phyloP scores from a whole-genome alignment of 1,140 invertebrate species.

The Drosophila parabipectinata region DNA sequence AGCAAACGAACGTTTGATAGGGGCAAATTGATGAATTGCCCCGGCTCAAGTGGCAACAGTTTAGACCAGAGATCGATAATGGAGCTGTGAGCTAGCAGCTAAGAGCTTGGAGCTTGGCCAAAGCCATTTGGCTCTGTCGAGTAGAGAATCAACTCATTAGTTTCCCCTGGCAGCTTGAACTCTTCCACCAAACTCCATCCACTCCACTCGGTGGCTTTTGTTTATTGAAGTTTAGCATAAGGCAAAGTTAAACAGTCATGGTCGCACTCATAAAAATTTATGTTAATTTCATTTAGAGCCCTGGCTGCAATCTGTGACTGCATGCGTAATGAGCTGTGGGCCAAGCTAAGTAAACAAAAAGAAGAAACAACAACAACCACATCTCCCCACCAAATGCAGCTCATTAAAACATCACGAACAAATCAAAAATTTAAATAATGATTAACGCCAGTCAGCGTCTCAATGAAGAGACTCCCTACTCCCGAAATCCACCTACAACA shows the following conservation, averaged over 20 bases:
- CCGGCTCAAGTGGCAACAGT: constrained; percentile 75
- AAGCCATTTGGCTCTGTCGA: constrained; percentile 2
- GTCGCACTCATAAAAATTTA: constrained; percentile 70
- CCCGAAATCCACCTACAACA: constrained; percentile 46
- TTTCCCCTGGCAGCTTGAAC: constrained; percentile 11
- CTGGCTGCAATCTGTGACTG: constrained; percentile 64
- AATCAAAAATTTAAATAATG: constrained; percentile 79
- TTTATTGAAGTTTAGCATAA: constrained; percentile 77
- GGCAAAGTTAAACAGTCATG: constrained; percentile 68
- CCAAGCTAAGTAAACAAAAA: constrained; percentile 56
- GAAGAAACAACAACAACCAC: background rate
- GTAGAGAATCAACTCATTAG: constrained; percentile 43
- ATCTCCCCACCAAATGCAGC: constrained; percentile 19
- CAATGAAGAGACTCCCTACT: constrained; percentile 1
- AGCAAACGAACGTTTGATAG: constrained; percentile 61
- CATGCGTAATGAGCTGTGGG: constrained; percentile 68
- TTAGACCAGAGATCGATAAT: constrained; percentile 61
- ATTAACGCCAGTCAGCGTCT: constrained; percentile 51
- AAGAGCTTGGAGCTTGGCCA: background rate
- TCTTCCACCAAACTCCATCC: constrained; percentile 7
- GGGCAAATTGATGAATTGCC: constrained; percentile 73
- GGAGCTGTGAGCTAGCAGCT: background rate
- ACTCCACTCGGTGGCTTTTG: constrained; percentile 40
- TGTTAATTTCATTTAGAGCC: constrained; percentile 77
- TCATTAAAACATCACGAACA: constrained; percentile 52